A percentile compares a stretch with the other conserved stretches of the same genome.
Evolutionary conservation across 2,113 vertebrate genomes (phyloP).

Genomic region (Gymnocephalus cernua): DNA sequence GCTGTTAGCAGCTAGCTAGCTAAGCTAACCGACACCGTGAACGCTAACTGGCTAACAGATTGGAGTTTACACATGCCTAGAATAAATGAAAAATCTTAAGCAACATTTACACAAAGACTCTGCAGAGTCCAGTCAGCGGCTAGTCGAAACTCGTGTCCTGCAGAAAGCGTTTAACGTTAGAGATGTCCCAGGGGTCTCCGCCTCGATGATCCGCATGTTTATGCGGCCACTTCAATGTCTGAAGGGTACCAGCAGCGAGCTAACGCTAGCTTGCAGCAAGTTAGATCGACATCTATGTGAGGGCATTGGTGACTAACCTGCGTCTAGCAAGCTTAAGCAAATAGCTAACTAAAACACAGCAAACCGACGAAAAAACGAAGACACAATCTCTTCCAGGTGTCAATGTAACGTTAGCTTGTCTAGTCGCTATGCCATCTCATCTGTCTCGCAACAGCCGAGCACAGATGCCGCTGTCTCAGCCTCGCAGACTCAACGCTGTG

Average conservation of each 20-base stretch:
- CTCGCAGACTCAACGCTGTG: conserved; percentile 68
- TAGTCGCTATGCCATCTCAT: conserved; percentile 67
- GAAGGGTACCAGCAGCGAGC: conserved; percentile 70
- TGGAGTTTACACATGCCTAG: conserved; percentile 64
- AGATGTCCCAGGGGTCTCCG: conserved; percentile 78
- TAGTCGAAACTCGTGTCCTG: conserved; percentile 78
- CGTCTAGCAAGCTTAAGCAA: neutral
- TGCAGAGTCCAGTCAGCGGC: conserved; percentile 77
- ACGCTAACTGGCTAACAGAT: conserved; percentile 39
- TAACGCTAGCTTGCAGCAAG: conserved; percentile 74
- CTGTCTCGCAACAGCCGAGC: conserved; percentile 45
- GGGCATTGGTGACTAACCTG: conserved; percentile 32
- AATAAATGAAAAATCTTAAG: conserved; percentile 14
- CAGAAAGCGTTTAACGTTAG: conserved; percentile 54
- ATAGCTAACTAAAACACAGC: neutral
- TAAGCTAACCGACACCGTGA: conserved; percentile 20
- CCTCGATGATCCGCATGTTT: conserved; percentile 83
- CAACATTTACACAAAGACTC: conserved; percentile 72
- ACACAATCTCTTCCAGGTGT: conserved; percentile 24
- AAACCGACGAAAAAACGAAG: neutral
- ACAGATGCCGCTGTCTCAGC: conserved; percentile 51
- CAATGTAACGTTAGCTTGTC: conserved; percentile 20
- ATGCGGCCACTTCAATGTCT: conserved; percentile 69
- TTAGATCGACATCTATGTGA: conserved; percentile 62
- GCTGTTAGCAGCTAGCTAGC: conserved; percentile 67